Evolutionary conservation across 2,113 vertebrate species (phyloP).

Genomic region (Fulica atra): DNA sequence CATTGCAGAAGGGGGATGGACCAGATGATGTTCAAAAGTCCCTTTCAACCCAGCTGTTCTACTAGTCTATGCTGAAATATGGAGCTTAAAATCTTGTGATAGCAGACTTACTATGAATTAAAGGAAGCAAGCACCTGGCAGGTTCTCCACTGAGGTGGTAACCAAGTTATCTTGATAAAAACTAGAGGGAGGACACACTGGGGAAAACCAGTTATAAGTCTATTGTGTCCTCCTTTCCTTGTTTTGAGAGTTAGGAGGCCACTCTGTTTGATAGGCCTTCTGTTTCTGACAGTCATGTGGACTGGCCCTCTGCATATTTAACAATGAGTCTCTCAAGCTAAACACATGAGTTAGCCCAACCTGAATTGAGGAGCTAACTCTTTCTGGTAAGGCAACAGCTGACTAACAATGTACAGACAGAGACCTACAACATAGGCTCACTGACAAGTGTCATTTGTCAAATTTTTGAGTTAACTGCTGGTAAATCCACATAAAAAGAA

Average conservation of each 20-base stretch:
- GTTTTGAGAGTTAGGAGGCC: not conserved
- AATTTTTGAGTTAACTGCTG: not conserved
- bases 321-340: not conserved
- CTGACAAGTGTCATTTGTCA: not conserved
- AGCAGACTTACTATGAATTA: not conserved
- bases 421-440: not conserved
- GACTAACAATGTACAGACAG: not conserved
- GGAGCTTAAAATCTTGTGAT: not conserved
- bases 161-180: not conserved
- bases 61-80: not conserved
- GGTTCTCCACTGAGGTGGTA: not conserved
- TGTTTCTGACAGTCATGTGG: not conserved
- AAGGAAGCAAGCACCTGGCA: not conserved
- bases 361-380: not conserved
- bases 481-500: not conserved
- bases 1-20: too few relatives aligned
- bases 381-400: not conserved
- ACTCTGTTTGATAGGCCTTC: not conserved
- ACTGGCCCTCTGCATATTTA: not conserved
- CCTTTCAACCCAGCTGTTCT: not conserved
- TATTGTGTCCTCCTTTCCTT: not conserved
- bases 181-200: not conserved
- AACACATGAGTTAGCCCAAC: not conserved
- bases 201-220: not conserved
- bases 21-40: not conserved